phyloP scores from a whole-genome alignment of 2,888 invertebrate species.

The Leucoma salicis region DNA sequence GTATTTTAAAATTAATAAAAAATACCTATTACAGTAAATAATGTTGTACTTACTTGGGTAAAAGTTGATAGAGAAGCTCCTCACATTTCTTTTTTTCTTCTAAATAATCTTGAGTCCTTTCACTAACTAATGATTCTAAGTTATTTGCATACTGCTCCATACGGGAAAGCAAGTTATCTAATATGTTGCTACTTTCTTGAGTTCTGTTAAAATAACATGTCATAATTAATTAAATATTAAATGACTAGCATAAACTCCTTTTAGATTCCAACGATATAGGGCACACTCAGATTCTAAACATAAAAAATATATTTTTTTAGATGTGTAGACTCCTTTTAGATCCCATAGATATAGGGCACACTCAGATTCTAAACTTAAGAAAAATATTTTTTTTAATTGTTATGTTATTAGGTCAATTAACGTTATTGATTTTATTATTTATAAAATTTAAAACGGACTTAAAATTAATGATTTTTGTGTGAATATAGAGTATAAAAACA shows the following conservation, averaged over 20 bases:
- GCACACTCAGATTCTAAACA: too few relatives aligned
- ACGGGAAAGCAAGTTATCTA: conserved; percentile 96
- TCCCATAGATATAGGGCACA: too few relatives aligned
- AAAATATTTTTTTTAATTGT: too few relatives aligned
- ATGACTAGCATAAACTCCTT: too few relatives aligned
- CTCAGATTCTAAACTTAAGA: too few relatives aligned
- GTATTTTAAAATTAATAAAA: background rate
- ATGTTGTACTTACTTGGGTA: conserved; percentile 90
- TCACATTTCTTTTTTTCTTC: conserved; percentile 99
- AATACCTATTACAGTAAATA: background rate
- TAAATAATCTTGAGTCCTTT: conserved; percentile 97
- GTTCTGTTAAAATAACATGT: conserved; percentile 79
- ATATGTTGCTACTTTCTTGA: conserved; percentile 95
- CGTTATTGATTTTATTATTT: too few relatives aligned
- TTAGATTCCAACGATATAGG: too few relatives aligned
- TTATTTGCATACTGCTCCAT: conserved; percentile 99
- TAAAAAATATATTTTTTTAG: too few relatives aligned
- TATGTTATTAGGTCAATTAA: too few relatives aligned
- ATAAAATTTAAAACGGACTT: too few relatives aligned
- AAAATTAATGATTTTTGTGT: too few relatives aligned
- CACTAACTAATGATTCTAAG: conserved; percentile 97
- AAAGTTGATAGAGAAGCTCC: conserved; percentile 95
- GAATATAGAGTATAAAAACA: too few relatives aligned
- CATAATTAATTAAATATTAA: background rate
- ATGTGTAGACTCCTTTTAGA: background rate